Conservation (phyloP, 2,888 invertebrate species). For the Holacanthella duospinosa region DNA sequence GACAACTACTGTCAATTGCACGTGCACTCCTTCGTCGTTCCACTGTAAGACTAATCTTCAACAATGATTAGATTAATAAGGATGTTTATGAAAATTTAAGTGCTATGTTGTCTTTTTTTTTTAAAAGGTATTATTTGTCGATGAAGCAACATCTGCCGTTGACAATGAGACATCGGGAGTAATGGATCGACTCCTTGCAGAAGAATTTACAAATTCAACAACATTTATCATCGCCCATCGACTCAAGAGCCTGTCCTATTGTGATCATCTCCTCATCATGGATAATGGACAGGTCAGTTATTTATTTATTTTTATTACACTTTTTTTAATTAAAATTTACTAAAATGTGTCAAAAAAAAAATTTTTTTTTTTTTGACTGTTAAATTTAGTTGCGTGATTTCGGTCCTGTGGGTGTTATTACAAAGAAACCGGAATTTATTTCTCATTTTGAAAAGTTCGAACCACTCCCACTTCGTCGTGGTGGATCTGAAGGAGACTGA, state of each 20-base stretch:
- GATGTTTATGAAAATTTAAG: not conserved
- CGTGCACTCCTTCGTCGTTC: constrained; percentile 49
- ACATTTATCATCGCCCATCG: constrained; percentile 36
- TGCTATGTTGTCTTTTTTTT: constrained; percentile 1
- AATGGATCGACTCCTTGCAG: constrained; percentile 27
- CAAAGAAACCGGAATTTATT: constrained; percentile 30
- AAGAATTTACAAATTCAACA: constrained; percentile 31
- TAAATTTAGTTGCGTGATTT: constrained; percentile 31
- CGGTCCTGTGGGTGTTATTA: constrained; percentile 28
- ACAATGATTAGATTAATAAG: not conserved
- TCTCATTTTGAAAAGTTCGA: constrained; percentile 35
- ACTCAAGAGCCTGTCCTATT: constrained; percentile 27
- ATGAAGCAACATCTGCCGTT: constrained; percentile 36
- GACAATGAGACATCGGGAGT: constrained; percentile 32
- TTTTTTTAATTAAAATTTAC: not conserved
- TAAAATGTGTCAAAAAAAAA: no score
- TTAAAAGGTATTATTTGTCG: constrained; percentile 30
- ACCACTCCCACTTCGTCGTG: constrained; percentile 1
- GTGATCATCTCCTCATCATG: constrained; percentile 33
- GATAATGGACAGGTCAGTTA: constrained; percentile 31
- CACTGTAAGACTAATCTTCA: constrained; percentile 42
- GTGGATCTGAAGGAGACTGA: no score
- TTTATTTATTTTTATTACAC: no score
- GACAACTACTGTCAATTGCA: constrained; percentile 54
- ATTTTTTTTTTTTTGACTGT: no score